Evolutionary conservation across 92 coral and sea anemone genomes (phyloP).

Genomic region (Heteractis magnifica): DNA sequence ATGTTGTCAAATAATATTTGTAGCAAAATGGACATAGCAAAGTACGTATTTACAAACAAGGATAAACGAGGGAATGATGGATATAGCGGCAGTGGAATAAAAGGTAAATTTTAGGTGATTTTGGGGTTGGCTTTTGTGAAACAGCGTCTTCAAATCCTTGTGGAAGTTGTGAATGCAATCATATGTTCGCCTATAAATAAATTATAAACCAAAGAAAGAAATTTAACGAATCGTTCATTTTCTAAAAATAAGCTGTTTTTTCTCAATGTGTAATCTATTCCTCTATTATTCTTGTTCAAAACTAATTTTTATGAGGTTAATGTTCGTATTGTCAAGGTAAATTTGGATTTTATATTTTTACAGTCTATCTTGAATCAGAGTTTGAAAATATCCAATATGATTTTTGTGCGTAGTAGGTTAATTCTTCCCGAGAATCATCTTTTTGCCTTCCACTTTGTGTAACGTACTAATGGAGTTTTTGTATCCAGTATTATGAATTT

Average conservation of each 20-base stretch:
- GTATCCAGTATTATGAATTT: not conserved
- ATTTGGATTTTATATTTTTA: not conserved
- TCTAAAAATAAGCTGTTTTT: not conserved
- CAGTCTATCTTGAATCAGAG: not conserved
- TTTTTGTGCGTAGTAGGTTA: not conserved
- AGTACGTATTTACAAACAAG: constrained; percentile 69
- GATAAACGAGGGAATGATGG: constrained; percentile 71
- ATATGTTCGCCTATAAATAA: constrained; percentile 64
- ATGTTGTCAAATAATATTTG: constrained; percentile 32
- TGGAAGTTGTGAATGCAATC: constrained; percentile 37
- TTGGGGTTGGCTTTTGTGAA: constrained; percentile 15
- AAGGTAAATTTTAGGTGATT: constrained; percentile 51
- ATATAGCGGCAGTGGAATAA: constrained; percentile 69
- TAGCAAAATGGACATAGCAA: constrained; percentile 74
- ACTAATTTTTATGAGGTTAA: not conserved
- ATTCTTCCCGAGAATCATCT: not conserved
- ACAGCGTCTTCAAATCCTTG: constrained; percentile 42
- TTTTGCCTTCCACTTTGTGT: not conserved
- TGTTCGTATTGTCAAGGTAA: too few relatives aligned
- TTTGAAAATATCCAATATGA: not conserved
- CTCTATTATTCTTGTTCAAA: not conserved
- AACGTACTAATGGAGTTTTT: not conserved
- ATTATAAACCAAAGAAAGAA: constrained; percentile 44
- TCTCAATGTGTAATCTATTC: not conserved
- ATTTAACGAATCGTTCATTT: constrained; percentile 10